Conservation (phyloP, 2,888 invertebrate species). For the Fragum fragum region DNA sequence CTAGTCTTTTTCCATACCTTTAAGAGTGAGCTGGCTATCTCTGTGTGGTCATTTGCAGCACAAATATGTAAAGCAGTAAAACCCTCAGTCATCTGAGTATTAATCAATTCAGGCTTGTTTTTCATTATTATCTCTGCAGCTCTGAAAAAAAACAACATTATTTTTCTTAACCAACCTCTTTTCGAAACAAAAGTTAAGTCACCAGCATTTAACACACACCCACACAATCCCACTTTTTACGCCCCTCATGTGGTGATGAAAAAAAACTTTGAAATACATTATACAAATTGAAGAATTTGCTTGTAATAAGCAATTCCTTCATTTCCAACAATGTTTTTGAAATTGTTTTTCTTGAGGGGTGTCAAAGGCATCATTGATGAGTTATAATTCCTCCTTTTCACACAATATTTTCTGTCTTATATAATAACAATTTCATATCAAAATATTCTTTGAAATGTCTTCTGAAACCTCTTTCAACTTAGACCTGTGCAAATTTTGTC, state of each 20-base stretch:
- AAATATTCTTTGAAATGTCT: no score
- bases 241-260: no score
- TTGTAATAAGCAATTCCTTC: conserved; percentile 4
- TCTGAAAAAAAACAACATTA: conserved; percentile 61
- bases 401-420: no score
- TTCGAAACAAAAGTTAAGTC: no score
- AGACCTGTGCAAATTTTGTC: no score
- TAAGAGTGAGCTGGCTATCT: conserved; percentile 64
- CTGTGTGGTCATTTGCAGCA: conserved; percentile 68
- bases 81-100: conserved; percentile 63
- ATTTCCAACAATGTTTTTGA: neutral
- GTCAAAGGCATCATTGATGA: no score
- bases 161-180: no score
- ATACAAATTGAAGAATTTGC: neutral
- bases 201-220: neutral
- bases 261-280: neutral
- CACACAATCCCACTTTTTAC: neutral
- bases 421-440: no score
- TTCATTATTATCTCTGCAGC: conserved; percentile 65
- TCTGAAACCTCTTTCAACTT: no score
- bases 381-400: no score
- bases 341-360: neutral
- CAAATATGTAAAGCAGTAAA: conserved; percentile 73
- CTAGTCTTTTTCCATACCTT: no score
- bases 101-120: conserved; percentile 45